These are phyloP conservation scores for Astur gentilis DNA, from an alignment of 2,113 vertebrate genomes.

Conservation along the genomic window DNA sequence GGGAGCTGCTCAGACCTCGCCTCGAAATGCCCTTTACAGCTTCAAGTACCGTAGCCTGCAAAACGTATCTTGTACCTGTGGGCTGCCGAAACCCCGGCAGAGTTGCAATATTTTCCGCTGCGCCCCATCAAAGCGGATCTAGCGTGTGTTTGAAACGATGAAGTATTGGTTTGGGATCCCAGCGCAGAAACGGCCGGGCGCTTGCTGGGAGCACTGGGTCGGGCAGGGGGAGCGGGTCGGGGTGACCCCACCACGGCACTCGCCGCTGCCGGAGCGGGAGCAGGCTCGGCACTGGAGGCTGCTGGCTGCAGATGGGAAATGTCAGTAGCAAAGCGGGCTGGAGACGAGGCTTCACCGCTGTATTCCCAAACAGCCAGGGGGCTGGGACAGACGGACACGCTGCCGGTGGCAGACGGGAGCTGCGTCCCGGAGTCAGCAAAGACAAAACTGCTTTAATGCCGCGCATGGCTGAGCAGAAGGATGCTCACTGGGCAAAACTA, in stretches of 20 bases:
- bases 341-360: no score
- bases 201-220: background rate
- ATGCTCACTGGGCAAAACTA: background rate
- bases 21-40: background rate
- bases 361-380: background rate
- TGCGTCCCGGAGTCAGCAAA: background rate
- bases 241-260: background rate
- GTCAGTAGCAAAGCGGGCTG: no score
- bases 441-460: background rate
- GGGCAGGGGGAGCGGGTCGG: background rate
- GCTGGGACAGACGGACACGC: background rate
- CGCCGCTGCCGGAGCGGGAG: background rate
- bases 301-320: background rate
- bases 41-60: background rate
- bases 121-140: background rate
- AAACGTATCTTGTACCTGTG: background rate
- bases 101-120: background rate
- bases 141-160: background rate
- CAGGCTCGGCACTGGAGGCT: background rate
- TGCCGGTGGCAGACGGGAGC: background rate
- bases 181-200: background rate
- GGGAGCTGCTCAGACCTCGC: background rate
- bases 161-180: background rate
- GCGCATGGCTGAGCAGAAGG: accelerated
- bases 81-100: background rate